phyloP scores from a whole-genome alignment of 1,140 invertebrate genomes.

The Plectrocnemia conspersa region DNA sequence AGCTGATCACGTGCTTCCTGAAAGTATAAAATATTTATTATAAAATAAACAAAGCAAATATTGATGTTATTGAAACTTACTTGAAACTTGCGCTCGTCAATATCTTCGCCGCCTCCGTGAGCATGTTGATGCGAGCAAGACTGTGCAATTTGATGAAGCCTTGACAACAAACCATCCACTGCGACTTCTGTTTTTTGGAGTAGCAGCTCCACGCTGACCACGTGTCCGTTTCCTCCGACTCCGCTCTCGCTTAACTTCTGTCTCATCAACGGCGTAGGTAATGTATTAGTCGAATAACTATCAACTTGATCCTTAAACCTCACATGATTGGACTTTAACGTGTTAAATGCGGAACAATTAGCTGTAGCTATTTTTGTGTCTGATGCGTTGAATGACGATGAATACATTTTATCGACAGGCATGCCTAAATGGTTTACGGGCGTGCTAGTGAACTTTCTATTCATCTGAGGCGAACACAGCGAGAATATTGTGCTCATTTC shows the following conservation, averaged over 20 bases:
- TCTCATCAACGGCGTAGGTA: slow-evolving; percentile 44
- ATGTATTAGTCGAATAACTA: slow-evolving; percentile 42
- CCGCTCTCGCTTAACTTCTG: slow-evolving; percentile 47
- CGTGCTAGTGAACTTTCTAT: slow-evolving; percentile 41
- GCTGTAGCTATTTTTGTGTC: slow-evolving; percentile 17
- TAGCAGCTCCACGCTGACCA: slow-evolving; percentile 56
- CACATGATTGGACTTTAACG: slow-evolving; percentile 46
- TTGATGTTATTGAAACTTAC: slow-evolving; percentile 38
- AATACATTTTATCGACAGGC: slow-evolving; percentile 20
- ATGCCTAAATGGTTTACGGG: slow-evolving; percentile 22
- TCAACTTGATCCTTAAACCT: slow-evolving; percentile 50
- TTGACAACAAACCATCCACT: slow-evolving; percentile 58
- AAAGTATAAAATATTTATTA: slow-evolving; percentile 30
- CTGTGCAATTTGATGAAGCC: slow-evolving; percentile 63
- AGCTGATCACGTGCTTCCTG: slow-evolving; percentile 69
- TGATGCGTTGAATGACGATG: slow-evolving; percentile 16
- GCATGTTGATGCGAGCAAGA: slow-evolving; percentile 64
- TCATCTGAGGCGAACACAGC: slow-evolving; percentile 52
- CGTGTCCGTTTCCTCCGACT: slow-evolving; percentile 51
- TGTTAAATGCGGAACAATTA: slow-evolving; percentile 22
- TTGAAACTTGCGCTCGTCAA: slow-evolving; percentile 69
- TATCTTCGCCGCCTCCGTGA: slow-evolving; percentile 63
- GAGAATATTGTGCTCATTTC: slow-evolving; percentile 48
- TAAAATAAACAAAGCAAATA: neutral
- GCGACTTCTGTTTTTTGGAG: slow-evolving; percentile 62